Evolutionary conservation across 2,797 vertebrate species (phyloP).

Genomic region (Malurus splendens): DNA sequence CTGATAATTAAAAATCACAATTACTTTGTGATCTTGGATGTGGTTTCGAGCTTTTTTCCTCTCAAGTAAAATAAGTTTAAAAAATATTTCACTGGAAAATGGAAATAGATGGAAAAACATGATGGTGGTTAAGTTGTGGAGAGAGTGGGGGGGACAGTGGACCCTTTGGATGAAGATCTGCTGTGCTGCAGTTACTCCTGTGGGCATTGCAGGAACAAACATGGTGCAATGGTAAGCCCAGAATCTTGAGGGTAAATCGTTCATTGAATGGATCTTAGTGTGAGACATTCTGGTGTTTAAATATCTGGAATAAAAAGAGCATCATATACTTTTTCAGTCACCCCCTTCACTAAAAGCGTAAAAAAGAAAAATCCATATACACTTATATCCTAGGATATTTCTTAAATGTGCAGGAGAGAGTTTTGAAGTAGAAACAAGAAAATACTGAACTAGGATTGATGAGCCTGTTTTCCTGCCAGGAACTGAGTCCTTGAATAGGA

Average conservation of each 20-base stretch:
- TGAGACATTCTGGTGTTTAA: background rate
- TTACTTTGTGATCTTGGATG: background rate
- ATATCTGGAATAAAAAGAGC: background rate
- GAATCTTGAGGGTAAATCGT: background rate
- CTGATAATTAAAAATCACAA: background rate
- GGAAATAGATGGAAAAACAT: background rate
- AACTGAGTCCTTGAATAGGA: background rate
- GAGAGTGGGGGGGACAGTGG: background rate
- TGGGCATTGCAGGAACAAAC: background rate
- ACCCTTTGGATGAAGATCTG: background rate
- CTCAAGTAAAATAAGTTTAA: background rate
- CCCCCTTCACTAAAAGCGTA: background rate
- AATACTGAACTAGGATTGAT: background rate
- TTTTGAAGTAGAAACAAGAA: background rate
- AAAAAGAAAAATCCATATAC: background rate
- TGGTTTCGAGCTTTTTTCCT: background rate
- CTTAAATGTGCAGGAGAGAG: background rate
- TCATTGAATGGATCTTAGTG: rapidly evolving
- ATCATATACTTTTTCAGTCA: background rate
- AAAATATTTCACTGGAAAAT: background rate
- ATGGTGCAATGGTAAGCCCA: background rate
- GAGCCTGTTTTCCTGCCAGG: background rate
- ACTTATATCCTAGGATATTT: background rate
- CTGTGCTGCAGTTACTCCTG: background rate
- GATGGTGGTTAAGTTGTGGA: background rate